These are phyloP conservation scores for Heteronetta atricapilla DNA, from an alignment of 2,113 vertebrate species.

Conservation along the genomic window DNA sequence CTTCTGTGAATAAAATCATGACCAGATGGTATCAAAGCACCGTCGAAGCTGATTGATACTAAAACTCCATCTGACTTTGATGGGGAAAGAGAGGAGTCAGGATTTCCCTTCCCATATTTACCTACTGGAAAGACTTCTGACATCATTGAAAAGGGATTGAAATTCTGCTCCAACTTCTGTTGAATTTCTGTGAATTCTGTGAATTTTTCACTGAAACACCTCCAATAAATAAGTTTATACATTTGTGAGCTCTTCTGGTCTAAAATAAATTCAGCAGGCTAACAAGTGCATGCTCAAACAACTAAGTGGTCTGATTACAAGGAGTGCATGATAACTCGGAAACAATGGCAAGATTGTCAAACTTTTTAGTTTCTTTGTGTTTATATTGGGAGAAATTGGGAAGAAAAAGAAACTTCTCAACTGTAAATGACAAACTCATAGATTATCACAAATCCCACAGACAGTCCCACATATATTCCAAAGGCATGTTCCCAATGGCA, in stretches of 20 bases:
- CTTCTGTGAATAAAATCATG: neutral
- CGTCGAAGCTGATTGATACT: neutral
- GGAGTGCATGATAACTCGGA: neutral
- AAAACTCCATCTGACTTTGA: neutral
- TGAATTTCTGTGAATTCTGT: neutral
- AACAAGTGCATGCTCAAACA: neutral
- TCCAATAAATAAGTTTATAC: neutral
- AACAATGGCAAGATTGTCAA: neutral
- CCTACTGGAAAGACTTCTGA: neutral
- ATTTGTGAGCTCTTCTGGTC: neutral
- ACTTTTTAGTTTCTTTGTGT: neutral
- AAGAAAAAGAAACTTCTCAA: neutral
- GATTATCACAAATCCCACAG: neutral
- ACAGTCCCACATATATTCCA: neutral
- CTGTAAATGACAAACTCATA: neutral
- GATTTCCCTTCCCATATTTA: neutral
- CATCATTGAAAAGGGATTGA: neutral
- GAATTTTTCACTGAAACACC: neutral
- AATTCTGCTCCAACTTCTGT: neutral
- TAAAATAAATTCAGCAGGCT: neutral
- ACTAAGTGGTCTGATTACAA: neutral
- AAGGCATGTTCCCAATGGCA: neutral
- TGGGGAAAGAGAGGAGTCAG: neutral
- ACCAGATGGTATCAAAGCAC: fast-evolving
- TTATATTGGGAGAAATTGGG: neutral